Evolutionary conservation across 2,113 vertebrate species (phyloP).

Genomic region (Argyrosomus japonicus): DNA sequence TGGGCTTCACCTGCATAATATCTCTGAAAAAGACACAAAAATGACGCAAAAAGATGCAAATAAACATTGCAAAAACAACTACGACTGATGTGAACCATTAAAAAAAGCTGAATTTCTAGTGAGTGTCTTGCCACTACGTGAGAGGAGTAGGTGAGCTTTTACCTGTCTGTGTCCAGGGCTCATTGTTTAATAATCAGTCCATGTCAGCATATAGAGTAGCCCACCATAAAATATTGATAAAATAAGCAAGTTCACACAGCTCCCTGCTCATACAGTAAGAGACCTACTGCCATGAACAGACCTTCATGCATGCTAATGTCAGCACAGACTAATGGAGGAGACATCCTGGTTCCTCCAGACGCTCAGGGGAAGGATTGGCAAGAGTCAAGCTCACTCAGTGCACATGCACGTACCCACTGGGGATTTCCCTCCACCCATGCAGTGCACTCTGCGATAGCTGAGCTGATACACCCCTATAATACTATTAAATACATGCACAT

Average conservation of each 20-base stretch:
- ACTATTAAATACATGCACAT: constrained; percentile 62
- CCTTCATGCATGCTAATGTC: constrained; percentile 63
- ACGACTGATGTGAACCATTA: not conserved
- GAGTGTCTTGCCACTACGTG: not conserved
- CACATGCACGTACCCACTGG: constrained; percentile 51
- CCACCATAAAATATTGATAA: constrained; percentile 67
- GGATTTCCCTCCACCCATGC: constrained; percentile 50
- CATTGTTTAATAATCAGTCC: not conserved
- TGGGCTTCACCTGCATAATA: not conserved
- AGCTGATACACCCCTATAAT: constrained; percentile 68
- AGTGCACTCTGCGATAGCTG: constrained; percentile 46
- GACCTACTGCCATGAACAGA: constrained; percentile 30
- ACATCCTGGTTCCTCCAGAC: constrained; percentile 43
- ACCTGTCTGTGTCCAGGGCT: not conserved
- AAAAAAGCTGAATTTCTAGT: not conserved
- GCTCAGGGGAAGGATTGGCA: constrained; percentile 60
- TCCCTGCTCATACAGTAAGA: constrained; percentile 24
- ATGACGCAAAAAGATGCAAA: not conserved
- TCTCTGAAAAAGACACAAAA: not conserved
- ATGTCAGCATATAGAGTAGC: constrained; percentile 9
- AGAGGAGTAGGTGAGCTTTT: not conserved
- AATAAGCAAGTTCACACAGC: constrained; percentile 31
- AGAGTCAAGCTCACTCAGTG: constrained; percentile 13
- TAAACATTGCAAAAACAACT: not conserved
- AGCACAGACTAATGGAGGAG: constrained; percentile 44